Evolutionary conservation across 2,797 vertebrate species (phyloP), one percentile per base, ranked within the genome.

Genomic region (Rhinophrynus dorsalis): DNA sequence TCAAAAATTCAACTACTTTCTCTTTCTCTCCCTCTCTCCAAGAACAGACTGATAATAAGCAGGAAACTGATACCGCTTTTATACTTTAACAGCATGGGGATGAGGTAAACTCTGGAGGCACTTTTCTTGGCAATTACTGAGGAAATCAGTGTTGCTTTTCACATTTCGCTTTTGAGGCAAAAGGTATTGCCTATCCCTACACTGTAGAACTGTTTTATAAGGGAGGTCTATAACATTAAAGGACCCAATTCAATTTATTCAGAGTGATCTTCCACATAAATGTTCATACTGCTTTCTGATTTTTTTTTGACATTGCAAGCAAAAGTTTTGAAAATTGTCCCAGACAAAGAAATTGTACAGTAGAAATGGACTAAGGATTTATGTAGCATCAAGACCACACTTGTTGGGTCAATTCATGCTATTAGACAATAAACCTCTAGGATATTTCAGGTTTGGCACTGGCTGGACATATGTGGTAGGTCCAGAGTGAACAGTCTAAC

Each of bases 371-470:
- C 52, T 8, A 29, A 51, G 75, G 74, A 86, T 88, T 86, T 85
- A 86, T 83, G 74, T 76, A 69, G 76, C 80, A 73, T 82, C 74
- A 70, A 86, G 83, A 86, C 86, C 86, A 86, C 81, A 84, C 80
- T 85, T 12, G 35, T 55, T 57, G 63, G 77, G 66, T 70, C 78
- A 81, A 74, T 74, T 68, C 79, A 42, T 33, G 77, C 23, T 75
- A 60, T 74, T 79, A 79, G 79, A 74, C 38, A 80, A 77, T 76
- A 79, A 75, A 68, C 71, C 77, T 64, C 30, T 70, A 66, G 51
- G 18, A 60, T 62, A 35, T 45, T 77, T 75, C 68, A 76, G 77
- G 42, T 79, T 61, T 87, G 81, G 79, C 81, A 74, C 73, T 75
- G 67, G 29, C 33, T 50, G 55, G 64, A 54, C 74, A 69, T 70